These are phyloP conservation scores for Yponomeuta malinellus DNA, from an alignment of 2,888 invertebrate genomes.

Conservation along the genomic window DNA sequence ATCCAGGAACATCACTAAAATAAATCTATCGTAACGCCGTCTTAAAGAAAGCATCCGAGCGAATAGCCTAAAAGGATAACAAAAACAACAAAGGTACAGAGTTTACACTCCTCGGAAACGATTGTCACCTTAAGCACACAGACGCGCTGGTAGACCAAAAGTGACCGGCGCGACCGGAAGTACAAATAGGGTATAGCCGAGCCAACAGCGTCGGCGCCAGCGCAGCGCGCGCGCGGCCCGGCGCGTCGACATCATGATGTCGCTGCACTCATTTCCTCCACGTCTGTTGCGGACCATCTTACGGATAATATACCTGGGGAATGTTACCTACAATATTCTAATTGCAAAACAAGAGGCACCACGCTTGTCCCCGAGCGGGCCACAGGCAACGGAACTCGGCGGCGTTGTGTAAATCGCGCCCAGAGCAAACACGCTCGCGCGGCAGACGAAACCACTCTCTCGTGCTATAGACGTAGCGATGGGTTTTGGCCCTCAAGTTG, in stretches of 20 bases:
- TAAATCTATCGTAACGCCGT: no score
- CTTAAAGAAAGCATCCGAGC: no score
- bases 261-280: no score
- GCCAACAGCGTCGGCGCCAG: slow-evolving; percentile 28
- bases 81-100: no score
- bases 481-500: not conserved
- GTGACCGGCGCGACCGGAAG: slow-evolving; percentile 28
- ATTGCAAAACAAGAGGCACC: no score
- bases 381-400: slow-evolving; percentile 10
- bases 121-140: no score
- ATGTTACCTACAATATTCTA: no score
- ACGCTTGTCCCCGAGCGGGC: not conserved
- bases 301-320: not conserved
- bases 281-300: not conserved
- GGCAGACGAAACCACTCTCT: not conserved
- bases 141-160: no score
- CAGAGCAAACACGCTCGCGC: slow-evolving; percentile 6
- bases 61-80: no score
- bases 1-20: no score
- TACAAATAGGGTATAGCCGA: slow-evolving; percentile 41
- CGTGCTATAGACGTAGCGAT: not conserved
- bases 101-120: no score
- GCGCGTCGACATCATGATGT: not conserved
- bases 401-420: slow-evolving; percentile 9
- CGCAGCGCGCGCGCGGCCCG: not conserved